phyloP scores from a whole-genome alignment of 2,888 invertebrate genomes.

The Zonitis immaculata region DNA sequence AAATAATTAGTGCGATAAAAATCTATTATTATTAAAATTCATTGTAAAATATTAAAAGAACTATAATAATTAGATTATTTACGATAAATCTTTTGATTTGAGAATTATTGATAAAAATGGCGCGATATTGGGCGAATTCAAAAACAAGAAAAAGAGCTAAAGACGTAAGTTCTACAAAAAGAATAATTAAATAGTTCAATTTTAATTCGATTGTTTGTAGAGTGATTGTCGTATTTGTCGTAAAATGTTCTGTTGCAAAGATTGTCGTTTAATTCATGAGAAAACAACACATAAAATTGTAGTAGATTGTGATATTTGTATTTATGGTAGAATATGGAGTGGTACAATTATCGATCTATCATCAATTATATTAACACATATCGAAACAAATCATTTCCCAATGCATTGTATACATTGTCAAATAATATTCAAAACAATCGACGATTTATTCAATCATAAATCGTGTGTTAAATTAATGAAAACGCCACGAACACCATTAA shows the following conservation, averaged over 20 bases:
- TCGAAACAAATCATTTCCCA: constrained; percentile 36
- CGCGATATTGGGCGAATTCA: neutral
- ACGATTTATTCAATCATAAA: constrained; percentile 33
- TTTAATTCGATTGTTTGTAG: constrained; percentile 28
- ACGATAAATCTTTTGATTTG: too few species aligned
- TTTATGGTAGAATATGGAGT: constrained; percentile 31
- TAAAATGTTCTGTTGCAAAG: constrained; percentile 39
- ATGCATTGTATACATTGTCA: constrained; percentile 38
- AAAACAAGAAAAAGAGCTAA: neutral
- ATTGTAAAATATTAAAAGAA: neutral
- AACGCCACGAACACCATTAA: constrained; percentile 21
- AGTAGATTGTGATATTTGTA: constrained; percentile 39
- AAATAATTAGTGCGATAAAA: neutral
- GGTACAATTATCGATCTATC: constrained; percentile 18
- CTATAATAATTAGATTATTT: neutral
- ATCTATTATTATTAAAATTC: neutral
- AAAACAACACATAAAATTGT: constrained; percentile 29
- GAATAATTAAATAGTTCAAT: neutral
- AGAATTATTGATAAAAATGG: neutral
- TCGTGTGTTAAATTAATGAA: constrained; percentile 21
- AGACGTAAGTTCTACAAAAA: neutral
- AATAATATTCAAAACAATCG: constrained; percentile 27
- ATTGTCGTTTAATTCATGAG: constrained; percentile 40
- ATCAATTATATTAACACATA: constrained; percentile 30
- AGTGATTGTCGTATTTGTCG: constrained; percentile 38